These are phyloP conservation scores for Lycocorax pyrrhopterus DNA, from an alignment of 2,113 vertebrate species.

Conservation along the genomic window DNA sequence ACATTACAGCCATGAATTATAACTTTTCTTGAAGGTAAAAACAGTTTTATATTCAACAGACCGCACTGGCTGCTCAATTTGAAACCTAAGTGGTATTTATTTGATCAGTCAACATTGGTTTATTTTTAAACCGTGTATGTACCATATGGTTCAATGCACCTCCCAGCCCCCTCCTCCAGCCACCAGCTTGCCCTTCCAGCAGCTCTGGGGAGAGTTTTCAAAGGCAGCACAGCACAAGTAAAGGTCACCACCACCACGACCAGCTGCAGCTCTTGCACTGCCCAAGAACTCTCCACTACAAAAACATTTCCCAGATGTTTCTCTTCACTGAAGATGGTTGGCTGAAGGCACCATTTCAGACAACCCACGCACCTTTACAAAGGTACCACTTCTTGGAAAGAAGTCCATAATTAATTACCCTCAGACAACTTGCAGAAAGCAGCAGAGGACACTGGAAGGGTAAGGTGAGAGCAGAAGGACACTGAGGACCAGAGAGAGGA, in stretches of 20 bases:
- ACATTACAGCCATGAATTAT: constrained; percentile 20
- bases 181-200: constrained; percentile 20
- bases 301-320: neutral
- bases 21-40: constrained; percentile 47
- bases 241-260: neutral
- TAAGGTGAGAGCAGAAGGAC: neutral
- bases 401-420: neutral
- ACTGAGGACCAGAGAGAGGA: neutral
- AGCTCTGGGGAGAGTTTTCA: neutral
- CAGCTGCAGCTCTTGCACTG: neutral
- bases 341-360: neutral
- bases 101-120: constrained; percentile 49
- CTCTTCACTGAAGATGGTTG: neutral
- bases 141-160: constrained; percentile 28
- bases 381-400: neutral
- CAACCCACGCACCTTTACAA: neutral
- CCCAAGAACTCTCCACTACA: neutral
- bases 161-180: neutral
- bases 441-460: neutral
- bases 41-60: constrained; percentile 44
- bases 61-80: neutral
- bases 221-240: neutral
- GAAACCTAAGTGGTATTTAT: constrained; percentile 48
- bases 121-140: constrained; percentile 30
- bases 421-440: neutral